Conservation (phyloP, 2,113 vertebrate genomes). For the Neolamprologus variostigma region DNA sequence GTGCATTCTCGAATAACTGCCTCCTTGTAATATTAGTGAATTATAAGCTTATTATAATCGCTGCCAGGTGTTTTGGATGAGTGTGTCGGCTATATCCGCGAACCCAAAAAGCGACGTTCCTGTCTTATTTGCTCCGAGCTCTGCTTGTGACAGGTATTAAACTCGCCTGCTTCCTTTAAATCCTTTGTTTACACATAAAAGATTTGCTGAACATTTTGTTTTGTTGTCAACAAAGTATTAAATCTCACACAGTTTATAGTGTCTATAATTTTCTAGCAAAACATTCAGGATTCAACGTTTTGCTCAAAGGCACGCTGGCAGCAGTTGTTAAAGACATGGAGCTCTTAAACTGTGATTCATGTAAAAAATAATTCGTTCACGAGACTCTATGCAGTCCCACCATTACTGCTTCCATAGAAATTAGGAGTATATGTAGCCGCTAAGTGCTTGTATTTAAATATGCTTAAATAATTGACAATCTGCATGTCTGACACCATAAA, state of each 20-base stretch:
- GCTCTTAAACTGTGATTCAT: background rate
- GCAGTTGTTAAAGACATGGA: background rate
- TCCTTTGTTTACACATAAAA: background rate
- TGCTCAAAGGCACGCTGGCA: background rate
- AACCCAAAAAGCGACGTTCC: background rate
- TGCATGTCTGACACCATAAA: background rate
- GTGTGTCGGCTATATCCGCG: background rate
- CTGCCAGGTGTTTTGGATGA: background rate
- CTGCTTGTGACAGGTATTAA: background rate
- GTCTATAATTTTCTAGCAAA: background rate
- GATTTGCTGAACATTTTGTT: background rate
- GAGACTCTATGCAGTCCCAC: background rate
- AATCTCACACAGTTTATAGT: background rate
- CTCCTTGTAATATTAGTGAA: background rate
- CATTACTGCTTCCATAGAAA: background rate
- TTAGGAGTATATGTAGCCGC: background rate
- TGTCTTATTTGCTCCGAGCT: background rate
- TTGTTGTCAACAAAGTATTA: background rate
- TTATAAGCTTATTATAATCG: background rate
- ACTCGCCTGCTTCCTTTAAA: background rate
- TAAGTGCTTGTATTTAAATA: background rate
- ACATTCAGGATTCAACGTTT: background rate
- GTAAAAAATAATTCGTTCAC: accelerated
- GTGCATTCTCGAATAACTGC: background rate
- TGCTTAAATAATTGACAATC: background rate